phyloP scores from a whole-genome alignment of 2,113 vertebrate species.

The Mobula hypostoma region DNA sequence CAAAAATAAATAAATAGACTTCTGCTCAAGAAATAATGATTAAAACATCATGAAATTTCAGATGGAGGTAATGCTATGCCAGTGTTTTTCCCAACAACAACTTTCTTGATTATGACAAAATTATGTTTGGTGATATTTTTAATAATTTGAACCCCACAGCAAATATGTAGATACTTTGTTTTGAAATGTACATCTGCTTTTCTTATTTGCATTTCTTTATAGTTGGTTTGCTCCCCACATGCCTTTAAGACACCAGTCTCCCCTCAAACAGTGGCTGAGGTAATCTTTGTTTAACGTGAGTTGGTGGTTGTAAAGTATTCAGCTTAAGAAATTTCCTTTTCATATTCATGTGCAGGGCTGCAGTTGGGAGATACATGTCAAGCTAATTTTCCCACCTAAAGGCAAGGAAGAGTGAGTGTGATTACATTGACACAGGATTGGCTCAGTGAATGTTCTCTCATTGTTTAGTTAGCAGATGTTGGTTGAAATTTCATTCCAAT shows the following conservation, averaged over 20 bases:
- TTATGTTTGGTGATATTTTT: not conserved
- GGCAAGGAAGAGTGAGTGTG: not conserved
- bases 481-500: not conserved
- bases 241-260: not conserved
- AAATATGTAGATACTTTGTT: not conserved
- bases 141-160: not conserved
- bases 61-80: not conserved
- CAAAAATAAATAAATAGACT: not conserved
- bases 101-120: not conserved
- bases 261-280: not conserved
- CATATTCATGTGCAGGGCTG: not conserved
- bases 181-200: not conserved
- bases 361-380: not conserved
- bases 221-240: not conserved
- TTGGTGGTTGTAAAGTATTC: not conserved
- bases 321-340: not conserved
- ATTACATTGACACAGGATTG: not conserved
- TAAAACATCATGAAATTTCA: not conserved
- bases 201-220: not conserved
- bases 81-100: not conserved
- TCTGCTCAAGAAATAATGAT: not conserved
- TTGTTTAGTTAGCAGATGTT: not conserved
- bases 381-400: not conserved
- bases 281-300: not conserved
- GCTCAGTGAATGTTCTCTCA: not conserved